Conservation (phyloP, 2,797 vertebrate genomes). For the Botia almorhae region DNA sequence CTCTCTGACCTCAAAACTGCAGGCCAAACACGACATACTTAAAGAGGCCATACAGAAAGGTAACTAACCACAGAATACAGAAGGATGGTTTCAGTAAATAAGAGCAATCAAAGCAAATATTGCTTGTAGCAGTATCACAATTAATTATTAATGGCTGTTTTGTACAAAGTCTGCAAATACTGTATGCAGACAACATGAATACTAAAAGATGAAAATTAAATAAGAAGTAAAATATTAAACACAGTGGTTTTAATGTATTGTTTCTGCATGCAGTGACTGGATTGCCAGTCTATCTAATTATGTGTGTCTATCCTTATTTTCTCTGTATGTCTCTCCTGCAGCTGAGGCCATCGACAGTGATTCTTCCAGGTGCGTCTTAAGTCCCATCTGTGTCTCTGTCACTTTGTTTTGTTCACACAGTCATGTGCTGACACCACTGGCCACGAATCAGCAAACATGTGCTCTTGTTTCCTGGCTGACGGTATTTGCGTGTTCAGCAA, state of each 20-base stretch:
- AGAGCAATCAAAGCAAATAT: neutral
- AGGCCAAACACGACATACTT: conserved; percentile 88
- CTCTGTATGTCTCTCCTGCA: conserved; percentile 59
- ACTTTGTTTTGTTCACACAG: conserved; percentile 41
- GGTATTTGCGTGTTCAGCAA: conserved; percentile 26
- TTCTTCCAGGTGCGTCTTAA: conserved; percentile 78
- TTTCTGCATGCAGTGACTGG: neutral
- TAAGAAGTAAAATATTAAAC: no score
- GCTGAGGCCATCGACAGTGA: conserved; percentile 82
- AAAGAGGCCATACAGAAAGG: conserved; percentile 89
- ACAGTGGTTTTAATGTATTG: no score
- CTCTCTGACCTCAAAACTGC: conserved; percentile 86
- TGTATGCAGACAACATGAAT: no score
- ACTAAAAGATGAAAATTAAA: no score
- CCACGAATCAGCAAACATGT: conserved; percentile 45
- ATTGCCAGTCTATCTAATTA: neutral
- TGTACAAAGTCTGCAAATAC: no score
- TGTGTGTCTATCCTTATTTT: conserved; percentile 39
- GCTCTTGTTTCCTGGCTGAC: conserved; percentile 19
- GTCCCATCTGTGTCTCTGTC: conserved; percentile 3
- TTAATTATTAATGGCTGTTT: neutral
- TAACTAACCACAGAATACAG: conserved; percentile 40
- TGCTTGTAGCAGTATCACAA: neutral
- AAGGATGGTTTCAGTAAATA: neutral
- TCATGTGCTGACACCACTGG: conserved; percentile 44